Conservation (phyloP, 2,797 vertebrate genomes). For the Phrynocephalus guinanensis region DNA sequence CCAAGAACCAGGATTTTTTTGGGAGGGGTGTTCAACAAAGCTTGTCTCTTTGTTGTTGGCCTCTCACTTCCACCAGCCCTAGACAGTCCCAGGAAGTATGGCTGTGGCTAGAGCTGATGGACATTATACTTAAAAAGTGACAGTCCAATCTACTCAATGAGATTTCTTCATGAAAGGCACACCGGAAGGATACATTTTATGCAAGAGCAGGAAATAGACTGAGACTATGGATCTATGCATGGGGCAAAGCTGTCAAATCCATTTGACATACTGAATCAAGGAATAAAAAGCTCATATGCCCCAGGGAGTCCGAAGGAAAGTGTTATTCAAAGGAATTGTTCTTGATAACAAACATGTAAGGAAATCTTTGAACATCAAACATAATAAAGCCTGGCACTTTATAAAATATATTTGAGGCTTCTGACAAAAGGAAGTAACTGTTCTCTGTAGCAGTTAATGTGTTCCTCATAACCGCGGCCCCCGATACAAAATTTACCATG, state of each 20-base stretch:
- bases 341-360: not conserved
- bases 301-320: slow-evolving; percentile 3
- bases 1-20: too few relatives aligned
- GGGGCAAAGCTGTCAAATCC: slow-evolving; percentile 11
- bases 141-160: not conserved
- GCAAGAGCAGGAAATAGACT: not conserved
- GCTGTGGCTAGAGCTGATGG: not conserved
- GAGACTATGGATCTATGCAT: not conserved
- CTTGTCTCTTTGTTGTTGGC: not conserved
- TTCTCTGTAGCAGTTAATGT: not conserved
- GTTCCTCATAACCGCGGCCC: not conserved
- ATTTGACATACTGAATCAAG: slow-evolving; percentile 13
- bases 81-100: not conserved
- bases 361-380: slow-evolving; percentile 30
- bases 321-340: slow-evolving; percentile 28
- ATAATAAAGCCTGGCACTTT: not conserved
- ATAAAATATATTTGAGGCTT: slow-evolving; percentile 9
- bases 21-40: too few relatives aligned
- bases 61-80: not conserved
- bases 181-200: not conserved
- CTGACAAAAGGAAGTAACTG: not conserved
- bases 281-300: not conserved
- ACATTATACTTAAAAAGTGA: not conserved
- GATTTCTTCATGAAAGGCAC: not conserved
- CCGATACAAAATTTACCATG: not conserved